A percentile compares a stretch with the other conserved stretches of the same genome.
phyloP scores from a whole-genome alignment of 2,888 invertebrate genomes.

The Pollenia griseotomentosa region DNA sequence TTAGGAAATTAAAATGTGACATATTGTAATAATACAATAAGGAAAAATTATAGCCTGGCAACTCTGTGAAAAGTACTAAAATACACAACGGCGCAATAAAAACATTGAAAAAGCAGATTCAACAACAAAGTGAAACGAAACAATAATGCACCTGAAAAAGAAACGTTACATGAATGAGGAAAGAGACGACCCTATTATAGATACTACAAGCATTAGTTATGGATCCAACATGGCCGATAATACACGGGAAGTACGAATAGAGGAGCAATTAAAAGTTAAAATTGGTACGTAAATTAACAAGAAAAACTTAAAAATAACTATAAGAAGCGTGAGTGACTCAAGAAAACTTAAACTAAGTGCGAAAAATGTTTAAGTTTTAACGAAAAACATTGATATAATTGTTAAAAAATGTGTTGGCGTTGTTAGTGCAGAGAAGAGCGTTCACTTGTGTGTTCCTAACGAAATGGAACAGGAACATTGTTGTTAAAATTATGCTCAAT shows the following conservation, averaged over 20 bases:
- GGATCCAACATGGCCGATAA: conserved; percentile 96
- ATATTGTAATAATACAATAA: too few relatives aligned
- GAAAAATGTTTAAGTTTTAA: conserved; percentile 54
- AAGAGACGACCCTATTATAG: conserved; percentile 76
- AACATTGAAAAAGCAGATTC: conserved; percentile 26
- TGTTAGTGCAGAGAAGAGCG: conserved; percentile 74
- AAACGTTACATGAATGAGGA: conserved; percentile 79
- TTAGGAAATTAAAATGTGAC: too few relatives aligned
- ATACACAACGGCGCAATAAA: conserved; percentile 49
- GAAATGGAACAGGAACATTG: conserved; percentile 71
- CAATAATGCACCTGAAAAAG: conserved; percentile 82
- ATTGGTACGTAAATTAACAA: conserved; percentile 89
- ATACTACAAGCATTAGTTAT: conserved; percentile 86
- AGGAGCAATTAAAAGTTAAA: conserved; percentile 97
- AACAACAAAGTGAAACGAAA: conserved; percentile 65
- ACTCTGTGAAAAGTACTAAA: conserved; percentile 50
- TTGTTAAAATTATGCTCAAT: conserved; percentile 46
- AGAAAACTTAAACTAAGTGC: background rate
- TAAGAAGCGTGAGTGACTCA: conserved; percentile 43
- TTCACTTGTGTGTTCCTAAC: conserved; percentile 62
- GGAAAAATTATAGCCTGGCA: conserved; percentile 11
- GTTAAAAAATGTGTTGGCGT: conserved; percentile 77
- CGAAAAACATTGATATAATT: conserved; percentile 73
- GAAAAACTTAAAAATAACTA: conserved; percentile 72
- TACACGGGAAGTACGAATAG: conserved; percentile 94